Base-by-base conservation (phyloP, 2,888 invertebrate species). In the Leptopilina syphax region DNA sequence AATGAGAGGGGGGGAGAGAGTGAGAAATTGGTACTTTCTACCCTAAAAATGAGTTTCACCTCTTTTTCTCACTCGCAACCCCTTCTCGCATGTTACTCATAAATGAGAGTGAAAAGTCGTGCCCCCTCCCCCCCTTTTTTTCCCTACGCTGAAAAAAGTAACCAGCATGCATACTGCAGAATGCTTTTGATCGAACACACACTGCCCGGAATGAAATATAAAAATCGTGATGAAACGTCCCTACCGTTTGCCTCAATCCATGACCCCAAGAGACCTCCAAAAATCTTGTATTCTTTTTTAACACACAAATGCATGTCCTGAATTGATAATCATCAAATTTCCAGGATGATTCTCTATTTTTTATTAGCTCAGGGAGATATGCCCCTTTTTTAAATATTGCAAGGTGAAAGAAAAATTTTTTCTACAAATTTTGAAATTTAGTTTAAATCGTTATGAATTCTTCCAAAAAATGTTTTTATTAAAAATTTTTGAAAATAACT, bases 1-100 rank as follows among this genome's bases (percentile, higher is more conserved):
- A 18, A 18, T 18, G 18, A 18, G 18, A 18, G 18, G 18, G 18
- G 18, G 18, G 18, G 18, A 18, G 88, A 86, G 88, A 88, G 88
- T 89, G 89, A 89, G 91, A 91, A 91, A 90, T 91, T 90, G 89
- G 87, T 87, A 89, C 82, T 84, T 84, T 84, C 63, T 73, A 76
- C 79, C 63, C 82, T 78, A 60, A 47, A 57, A 24, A 50, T 76
- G 9, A 65, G 27, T 54, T 18, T 79, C 12, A 67, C 44, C 57
- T 44, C 41, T 54, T 5, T 24, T 34, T 73, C 70, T 77, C 66
- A 77, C 77, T 79, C 65, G 34, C 34, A 34, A 27, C 54, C 10
- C 73, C 13, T 44, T 67, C 63, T 77, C 83, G 80, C 77, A 82
- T 84, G 78, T 80, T 80, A 80, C 78, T 81, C 80, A 80, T 78